Base-by-base conservation (phyloP, 2,797 vertebrate genomes). In the Syngnathus acus region DNA sequence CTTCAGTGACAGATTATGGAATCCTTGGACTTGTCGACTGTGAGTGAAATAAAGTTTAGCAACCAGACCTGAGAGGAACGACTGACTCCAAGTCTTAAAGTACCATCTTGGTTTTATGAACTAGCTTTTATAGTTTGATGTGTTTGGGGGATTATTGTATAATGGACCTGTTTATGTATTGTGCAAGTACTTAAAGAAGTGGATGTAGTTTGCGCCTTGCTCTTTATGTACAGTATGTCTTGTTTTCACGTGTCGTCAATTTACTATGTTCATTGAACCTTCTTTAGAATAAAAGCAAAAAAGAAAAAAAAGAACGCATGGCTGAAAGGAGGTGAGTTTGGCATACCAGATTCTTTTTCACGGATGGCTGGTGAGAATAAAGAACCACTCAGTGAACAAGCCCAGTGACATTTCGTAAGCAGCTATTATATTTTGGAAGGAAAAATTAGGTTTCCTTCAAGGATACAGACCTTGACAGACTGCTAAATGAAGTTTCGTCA, bases 71-170 rank as follows among this genome's bases (percentile, higher is more conserved):
- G 60, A 62, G 67, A 70, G 69, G 69, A 77, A 76, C 70, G 70
- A 67, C 64, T 76, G 67, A 58, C 69, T 67, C 38, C 70, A 68
- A 65, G 68, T n/a, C 58, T 66, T 53, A 45, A 45, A 57, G 63
- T 72, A 74, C 78, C 76, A 78, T 72, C 69, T 73, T 73, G 68
- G 73, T 74, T 83, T 78, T 65, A 76, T 77, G 72, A 81, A 81
- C 74, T 64, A 50, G 64, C 64, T 55, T 1, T 23, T 62, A 57
- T 58, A 39, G 21, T 47, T 43, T 59, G 40, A 62, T 62, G 42
- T 62, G 42, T 43, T 62, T 61, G 6, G 60, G 50, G 64, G 69
- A 65, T 76, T 67, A 69, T 74, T 74, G 42, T 65, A 70, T 73
- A 70, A 74, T 74, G 66, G 66, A 26, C 75, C 75, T 61, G 48